Base-by-base conservation (phyloP, 2,797 vertebrate genomes). In the Oreochromis grahami region DNA sequence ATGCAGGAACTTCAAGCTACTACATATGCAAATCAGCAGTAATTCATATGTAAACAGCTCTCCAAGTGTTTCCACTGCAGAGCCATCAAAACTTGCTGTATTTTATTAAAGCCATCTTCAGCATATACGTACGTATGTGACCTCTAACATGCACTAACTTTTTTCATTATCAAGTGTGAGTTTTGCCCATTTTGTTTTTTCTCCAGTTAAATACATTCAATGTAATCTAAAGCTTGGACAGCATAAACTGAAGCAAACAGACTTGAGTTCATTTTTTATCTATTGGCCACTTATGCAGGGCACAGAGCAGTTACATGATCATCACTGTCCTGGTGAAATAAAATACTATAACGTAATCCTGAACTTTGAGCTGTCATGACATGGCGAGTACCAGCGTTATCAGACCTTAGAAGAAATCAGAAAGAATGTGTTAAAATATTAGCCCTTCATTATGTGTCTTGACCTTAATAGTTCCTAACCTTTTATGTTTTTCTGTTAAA, bases 161-260 rank as follows among this genome's bases (percentile, higher is more conserved):
- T 13, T 81, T 74, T 84, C 34, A 52, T 63, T 56, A 41, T 36
- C 77, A 77, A 45, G 55, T 45, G 15, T 38, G 10, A 50, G 36
- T 65, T 76, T 80, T 80, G 1, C n/a, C 34, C 7, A 79, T 2
- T 29, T 78, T 17, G 17, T 55, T 17, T 63, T 79, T 68, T 76
- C 21, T 56, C 8, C 77, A 36, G 14, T 48, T 76, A 51, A 55
- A 26, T 34, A 5, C 29, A 82, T 50, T n/a, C 41, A 51, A 19
- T 63, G 19, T 80, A 53, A 82, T 41, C 55, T 32, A 24, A 82
- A 76, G 48, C 55, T 83, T n/a, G 81, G 50, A 52, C 29, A 83
- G 53, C 89, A 84, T 80, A 80, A 86, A 84, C 85, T 85, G 74
- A 87, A 88, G 76, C n/a, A 80, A 65, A 36, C 24, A 78, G 79